A percentile compares a stretch with the other conserved stretches of the same genome.
Conservation (phyloP, 2,113 vertebrate genomes). For the Tangachromis dhanisi region DNA sequence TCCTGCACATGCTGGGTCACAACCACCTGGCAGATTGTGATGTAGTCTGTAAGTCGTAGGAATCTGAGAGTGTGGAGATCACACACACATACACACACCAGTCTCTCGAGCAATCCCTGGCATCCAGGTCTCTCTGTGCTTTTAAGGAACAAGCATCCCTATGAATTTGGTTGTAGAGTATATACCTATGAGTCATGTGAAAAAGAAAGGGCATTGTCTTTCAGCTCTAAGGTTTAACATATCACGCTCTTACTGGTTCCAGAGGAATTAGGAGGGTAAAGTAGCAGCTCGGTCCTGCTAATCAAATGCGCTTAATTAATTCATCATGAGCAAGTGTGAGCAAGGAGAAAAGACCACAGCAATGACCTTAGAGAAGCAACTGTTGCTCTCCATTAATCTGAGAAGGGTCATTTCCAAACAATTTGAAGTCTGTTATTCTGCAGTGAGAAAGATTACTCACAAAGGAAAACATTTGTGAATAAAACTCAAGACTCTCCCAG, state of each 20-base stretch:
- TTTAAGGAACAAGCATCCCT: background rate
- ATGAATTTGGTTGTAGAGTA: background rate
- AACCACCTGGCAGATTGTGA: slow-evolving; percentile 8
- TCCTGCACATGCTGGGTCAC: background rate
- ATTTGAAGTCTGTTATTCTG: background rate
- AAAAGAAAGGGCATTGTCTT: background rate
- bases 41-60: slow-evolving; percentile 11
- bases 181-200: background rate
- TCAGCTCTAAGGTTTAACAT: background rate
- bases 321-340: background rate
- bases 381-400: background rate
- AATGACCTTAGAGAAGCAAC: background rate
- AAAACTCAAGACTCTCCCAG: background rate
- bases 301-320: background rate
- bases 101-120: slow-evolving; percentile 41
- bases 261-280: background rate
- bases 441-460: background rate
- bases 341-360: background rate
- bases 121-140: background rate
- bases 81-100: background rate
- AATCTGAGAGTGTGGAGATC: slow-evolving; percentile 27
- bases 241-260: background rate
- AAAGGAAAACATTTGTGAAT: background rate
- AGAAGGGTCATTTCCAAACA: background rate
- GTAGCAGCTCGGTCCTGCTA: background rate